Conservation (phyloP, 2,888 invertebrate genomes). For the Metalampra italica region DNA sequence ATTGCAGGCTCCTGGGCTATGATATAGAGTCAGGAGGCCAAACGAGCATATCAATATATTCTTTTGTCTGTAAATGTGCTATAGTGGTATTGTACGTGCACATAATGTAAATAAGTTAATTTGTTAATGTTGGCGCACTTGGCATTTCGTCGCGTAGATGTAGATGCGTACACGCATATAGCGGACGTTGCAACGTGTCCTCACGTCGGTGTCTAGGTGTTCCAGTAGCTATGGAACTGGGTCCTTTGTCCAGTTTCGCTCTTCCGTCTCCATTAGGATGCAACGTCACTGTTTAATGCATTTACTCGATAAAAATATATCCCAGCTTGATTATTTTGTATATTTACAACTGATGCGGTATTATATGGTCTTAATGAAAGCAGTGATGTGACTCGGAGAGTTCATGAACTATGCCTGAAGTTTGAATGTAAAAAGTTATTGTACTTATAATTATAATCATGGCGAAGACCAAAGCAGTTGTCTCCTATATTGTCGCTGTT, state of each 20-base stretch:
- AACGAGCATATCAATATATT: slow-evolving; percentile 59
- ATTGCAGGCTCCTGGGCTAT: slow-evolving; percentile 19
- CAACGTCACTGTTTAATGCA: slow-evolving; percentile 43
- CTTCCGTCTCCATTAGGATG: slow-evolving; percentile 49
- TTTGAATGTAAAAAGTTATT: slow-evolving; percentile 52
- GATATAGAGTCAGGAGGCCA: slow-evolving; percentile 31
- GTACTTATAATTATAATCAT: slow-evolving; percentile 66
- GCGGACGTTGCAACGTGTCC: slow-evolving; percentile 46
- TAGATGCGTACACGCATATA: slow-evolving; percentile 67
- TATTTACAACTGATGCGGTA: slow-evolving; percentile 42
- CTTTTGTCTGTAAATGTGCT: slow-evolving; percentile 54
- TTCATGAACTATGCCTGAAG: slow-evolving; percentile 39
- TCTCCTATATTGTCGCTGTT: slow-evolving; percentile 64
- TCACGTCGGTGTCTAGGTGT: slow-evolving; percentile 65
- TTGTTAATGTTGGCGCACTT: slow-evolving; percentile 59
- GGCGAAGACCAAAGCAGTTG: slow-evolving; percentile 69
- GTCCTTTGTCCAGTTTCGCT: slow-evolving; percentile 27
- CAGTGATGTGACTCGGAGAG: slow-evolving; percentile 29
- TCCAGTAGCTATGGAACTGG: slow-evolving; percentile 52
- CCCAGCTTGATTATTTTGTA: slow-evolving; percentile 46
- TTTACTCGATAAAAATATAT: slow-evolving; percentile 49
- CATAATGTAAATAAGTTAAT: slow-evolving; percentile 24
- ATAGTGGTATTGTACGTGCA: slow-evolving; percentile 29
- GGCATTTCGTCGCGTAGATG: slow-evolving; percentile 53
- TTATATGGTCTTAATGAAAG: slow-evolving; percentile 34